Conservation (phyloP, 2,888 invertebrate species). For the Trichogramma evanescens region DNA sequence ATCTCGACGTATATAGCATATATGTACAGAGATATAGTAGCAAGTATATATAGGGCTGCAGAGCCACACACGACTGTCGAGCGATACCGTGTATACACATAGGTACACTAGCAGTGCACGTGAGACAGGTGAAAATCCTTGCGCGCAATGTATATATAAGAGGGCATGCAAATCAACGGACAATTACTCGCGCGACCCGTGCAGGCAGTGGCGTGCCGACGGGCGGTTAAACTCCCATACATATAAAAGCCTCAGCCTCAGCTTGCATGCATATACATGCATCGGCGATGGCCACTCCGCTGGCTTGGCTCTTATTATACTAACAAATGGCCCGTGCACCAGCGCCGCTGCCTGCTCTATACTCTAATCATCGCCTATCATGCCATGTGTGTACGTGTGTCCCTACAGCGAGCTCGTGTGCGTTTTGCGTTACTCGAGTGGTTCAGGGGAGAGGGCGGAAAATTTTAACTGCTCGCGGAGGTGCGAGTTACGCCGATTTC, state of each 20-base stretch:
- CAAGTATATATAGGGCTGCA: too few species aligned
- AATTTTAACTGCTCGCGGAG: conserved; percentile 18
- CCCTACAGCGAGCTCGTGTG: conserved; percentile 10
- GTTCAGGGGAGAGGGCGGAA: conserved; percentile 1
- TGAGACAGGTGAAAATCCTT: too few species aligned
- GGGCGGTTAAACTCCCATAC: conserved; percentile 34
- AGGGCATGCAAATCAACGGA: conserved; percentile 44
- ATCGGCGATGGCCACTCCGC: conserved; percentile 41
- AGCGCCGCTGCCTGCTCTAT: conserved; percentile 23
- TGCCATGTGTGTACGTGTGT: conserved; percentile 29
- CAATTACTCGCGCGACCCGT: conserved; percentile 42
- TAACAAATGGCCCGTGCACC: conserved; percentile 47
- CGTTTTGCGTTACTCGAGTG: background rate
- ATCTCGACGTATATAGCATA: background rate
- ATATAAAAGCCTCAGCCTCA: too few species aligned
- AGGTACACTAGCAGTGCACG: too few species aligned
- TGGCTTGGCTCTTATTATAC: conserved; percentile 44
- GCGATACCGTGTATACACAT: too few species aligned
- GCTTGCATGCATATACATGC: too few species aligned
- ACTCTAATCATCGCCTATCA: conserved; percentile 47
- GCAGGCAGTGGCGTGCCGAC: conserved; percentile 45
- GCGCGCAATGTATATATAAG: background rate
- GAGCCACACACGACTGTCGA: too few species aligned
- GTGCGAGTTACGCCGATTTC: conserved; percentile 30
- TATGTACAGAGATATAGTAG: too few species aligned